Conservation (phyloP, 2,797 vertebrate genomes). For the Melanotaenia boesemani region DNA sequence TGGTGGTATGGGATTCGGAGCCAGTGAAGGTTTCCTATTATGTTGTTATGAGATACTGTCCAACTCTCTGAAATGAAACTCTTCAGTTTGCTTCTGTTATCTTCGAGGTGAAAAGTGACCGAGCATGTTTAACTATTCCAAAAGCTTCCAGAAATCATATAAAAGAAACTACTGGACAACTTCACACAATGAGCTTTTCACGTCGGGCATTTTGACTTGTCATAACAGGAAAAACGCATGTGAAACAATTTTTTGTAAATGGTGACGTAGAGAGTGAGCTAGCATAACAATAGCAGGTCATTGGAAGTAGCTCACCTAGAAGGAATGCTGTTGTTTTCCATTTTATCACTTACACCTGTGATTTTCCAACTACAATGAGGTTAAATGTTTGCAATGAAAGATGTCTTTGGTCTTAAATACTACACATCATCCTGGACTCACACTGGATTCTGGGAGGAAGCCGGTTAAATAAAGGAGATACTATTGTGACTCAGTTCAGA, state of each 20-base stretch:
- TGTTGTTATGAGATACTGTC: too few species aligned
- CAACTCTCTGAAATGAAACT: too few species aligned
- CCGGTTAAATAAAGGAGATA: too few species aligned
- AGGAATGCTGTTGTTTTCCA: constrained; percentile 2
- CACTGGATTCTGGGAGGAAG: background rate
- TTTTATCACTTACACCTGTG: background rate
- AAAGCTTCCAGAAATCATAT: too few species aligned
- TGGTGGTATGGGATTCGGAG: too few species aligned
- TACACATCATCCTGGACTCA: background rate
- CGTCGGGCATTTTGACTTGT: background rate
- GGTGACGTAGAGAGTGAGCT: background rate
- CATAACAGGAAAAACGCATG: background rate
- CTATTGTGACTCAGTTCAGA: too few species aligned
- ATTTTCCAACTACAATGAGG: background rate
- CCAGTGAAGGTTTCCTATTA: too few species aligned
- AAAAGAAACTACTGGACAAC: too few species aligned
- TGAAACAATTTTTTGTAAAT: background rate
- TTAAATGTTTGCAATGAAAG: background rate
- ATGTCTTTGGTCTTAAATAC: background rate
- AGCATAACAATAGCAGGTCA: background rate
- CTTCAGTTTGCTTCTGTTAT: too few species aligned
- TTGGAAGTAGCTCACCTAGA: background rate
- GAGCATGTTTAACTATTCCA: too few species aligned
- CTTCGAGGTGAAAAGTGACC: too few species aligned
- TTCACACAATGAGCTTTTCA: too few species aligned